Evolutionary conservation across 1,140 invertebrate genomes (phyloP), one percentile per base, ranked within the genome.

Genomic region (Ericerus pela): DNA sequence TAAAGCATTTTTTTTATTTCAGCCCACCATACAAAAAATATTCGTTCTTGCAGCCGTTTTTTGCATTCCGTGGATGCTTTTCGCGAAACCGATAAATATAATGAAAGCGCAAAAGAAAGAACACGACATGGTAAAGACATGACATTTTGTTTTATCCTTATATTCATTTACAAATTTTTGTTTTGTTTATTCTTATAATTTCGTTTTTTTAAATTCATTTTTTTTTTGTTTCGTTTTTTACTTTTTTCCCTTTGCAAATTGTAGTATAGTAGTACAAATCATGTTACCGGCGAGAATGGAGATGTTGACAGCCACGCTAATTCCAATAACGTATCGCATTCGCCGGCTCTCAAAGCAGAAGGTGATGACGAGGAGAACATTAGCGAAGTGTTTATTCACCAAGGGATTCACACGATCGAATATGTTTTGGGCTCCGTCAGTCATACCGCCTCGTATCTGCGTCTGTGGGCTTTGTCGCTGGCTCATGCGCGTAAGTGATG

Each of bases 331-430:
- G 41, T 10, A 47, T 3, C 41, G 16, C 68, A 77, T 96, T 59
- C 94, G 93, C 0, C 88, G 26, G 70, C 93, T 33, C 82, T 81
- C 4, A 97, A 96, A 69, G 92, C 94, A 0, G 75, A 91, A 60
- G 36, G 36, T 16, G 36, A 76, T 84, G 78, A 84, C 53, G 80
- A 87, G 56, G 83, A 93, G 64, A 24, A 79, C 38, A 81, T 96
- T 66, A 74, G 77, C 1, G 95, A 99, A 67, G 77, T 94, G 28
- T 89, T 95, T 63, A 96, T 98, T 63, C 88, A 97, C 69, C 94
- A 89, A 70, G 84, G 81, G n/a, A 99, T 99, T 66, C 95, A 99
- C 70, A 99, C 96, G 0, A 99, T 99, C 67, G 96, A 99, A 73
- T 99, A 93, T 70, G 93, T 96, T 57, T 74, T 99, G 56, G 94